Evolutionary conservation across 2,797 vertebrate species (phyloP).

Genomic region (Amazonetta brasiliensis): DNA sequence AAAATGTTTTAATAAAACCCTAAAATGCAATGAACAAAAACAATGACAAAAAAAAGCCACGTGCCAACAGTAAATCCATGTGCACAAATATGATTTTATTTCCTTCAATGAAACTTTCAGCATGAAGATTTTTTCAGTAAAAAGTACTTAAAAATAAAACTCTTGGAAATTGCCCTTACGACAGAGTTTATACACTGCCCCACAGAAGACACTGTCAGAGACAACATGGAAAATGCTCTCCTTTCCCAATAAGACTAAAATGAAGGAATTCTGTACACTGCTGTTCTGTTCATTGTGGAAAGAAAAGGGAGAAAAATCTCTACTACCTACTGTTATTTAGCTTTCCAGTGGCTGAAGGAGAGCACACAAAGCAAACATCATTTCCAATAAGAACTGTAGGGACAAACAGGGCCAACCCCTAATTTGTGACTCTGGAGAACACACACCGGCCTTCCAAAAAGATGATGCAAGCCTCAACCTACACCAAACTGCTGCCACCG

Average conservation of each 20-base stretch:
- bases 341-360: not conserved
- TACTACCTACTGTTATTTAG: not conserved
- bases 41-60: not conserved
- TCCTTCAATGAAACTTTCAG: not conserved
- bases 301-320: not conserved
- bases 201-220: not conserved
- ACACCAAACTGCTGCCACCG: not conserved
- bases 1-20: not conserved
- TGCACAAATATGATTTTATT: not conserved
- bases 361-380: not conserved
- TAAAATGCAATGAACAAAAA: not conserved
- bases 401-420: not conserved
- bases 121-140: not conserved
- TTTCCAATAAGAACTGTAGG: not conserved
- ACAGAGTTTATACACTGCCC: not conserved
- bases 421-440: not conserved
- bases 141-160: not conserved
- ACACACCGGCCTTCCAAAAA: accelerated
- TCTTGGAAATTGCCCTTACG: not conserved
- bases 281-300: not conserved
- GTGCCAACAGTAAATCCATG: not conserved
- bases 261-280: not conserved
- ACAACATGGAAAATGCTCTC: not conserved
- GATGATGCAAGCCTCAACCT: not conserved
- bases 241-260: not conserved